phyloP scores from a whole-genome alignment of 2,113 vertebrate genomes.

The Larimichthys polyactis region DNA sequence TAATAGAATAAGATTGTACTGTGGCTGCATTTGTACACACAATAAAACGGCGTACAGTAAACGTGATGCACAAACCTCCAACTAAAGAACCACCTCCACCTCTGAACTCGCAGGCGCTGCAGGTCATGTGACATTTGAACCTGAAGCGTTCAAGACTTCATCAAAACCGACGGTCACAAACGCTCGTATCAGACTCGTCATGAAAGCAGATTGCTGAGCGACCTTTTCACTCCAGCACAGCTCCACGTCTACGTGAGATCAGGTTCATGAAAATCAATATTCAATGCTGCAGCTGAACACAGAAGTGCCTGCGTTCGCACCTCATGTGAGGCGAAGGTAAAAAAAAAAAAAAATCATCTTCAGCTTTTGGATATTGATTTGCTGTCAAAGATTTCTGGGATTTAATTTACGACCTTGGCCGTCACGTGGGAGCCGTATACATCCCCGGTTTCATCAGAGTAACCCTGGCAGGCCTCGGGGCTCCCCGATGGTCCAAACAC shows the following conservation, averaged over 20 bases:
- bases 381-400: not conserved
- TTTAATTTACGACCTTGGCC: not conserved
- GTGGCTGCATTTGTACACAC: too few relatives aligned
- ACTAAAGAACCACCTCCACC: too few relatives aligned
- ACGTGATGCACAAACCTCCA: too few relatives aligned
- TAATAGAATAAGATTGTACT: too few relatives aligned
- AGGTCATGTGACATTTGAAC: not conserved
- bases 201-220: slow-evolving; percentile 3
- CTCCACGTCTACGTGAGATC: not conserved
- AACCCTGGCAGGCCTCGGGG: not conserved
- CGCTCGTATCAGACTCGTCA: not conserved
- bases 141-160: not conserved
- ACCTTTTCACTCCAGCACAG: not conserved
- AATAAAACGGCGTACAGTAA: too few relatives aligned
- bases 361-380: not conserved
- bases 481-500: not conserved
- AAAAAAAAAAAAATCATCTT: not conserved
- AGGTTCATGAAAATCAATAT: slow-evolving; percentile 17
- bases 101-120: not conserved
- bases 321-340: not conserved
- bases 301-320: not conserved
- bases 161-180: not conserved
- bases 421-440: not conserved
- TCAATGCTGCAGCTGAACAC: slow-evolving; percentile 6
- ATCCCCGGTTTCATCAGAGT: slow-evolving; percentile 6